A percentile compares a stretch with the other conserved stretches of the same genome.
Evolutionary conservation across 2,113 vertebrate genomes (phyloP).

Genomic region (Alethe castanea): DNA sequence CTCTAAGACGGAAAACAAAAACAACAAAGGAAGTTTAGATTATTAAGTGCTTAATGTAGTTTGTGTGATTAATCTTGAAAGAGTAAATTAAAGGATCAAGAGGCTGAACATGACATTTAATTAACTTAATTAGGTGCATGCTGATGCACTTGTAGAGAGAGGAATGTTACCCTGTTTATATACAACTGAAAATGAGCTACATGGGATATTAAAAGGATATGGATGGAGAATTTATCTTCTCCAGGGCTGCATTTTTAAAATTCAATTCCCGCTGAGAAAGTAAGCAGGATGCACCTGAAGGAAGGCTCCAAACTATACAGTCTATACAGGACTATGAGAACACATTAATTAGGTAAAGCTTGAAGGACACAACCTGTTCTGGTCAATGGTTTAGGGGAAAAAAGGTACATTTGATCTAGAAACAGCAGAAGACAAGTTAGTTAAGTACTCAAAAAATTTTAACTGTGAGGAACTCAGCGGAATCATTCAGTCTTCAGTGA

Average conservation of each 20-base stretch:
- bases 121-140: constrained; percentile 4
- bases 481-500: not conserved
- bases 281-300: not conserved
- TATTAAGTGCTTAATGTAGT: not conserved
- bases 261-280: not conserved
- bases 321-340: not conserved
- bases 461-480: not conserved
- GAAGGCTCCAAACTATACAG: not conserved
- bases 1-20: not conserved
- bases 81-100: constrained; percentile 3
- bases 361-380: not conserved
- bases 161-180: not conserved
- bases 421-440: not conserved
- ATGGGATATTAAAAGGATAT: not conserved
- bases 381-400: not conserved
- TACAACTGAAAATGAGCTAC: not conserved
- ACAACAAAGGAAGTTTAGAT: not conserved
- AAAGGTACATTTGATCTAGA: not conserved
- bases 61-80: not conserved
- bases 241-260: not conserved
- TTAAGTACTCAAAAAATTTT: not conserved
- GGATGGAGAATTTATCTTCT: not conserved
- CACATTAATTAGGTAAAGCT: not conserved
- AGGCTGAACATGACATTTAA: constrained; percentile 15
- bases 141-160: not conserved